Conservation (phyloP, 2,797 vertebrate species). For the Neosilurus mollespiculum region DNA sequence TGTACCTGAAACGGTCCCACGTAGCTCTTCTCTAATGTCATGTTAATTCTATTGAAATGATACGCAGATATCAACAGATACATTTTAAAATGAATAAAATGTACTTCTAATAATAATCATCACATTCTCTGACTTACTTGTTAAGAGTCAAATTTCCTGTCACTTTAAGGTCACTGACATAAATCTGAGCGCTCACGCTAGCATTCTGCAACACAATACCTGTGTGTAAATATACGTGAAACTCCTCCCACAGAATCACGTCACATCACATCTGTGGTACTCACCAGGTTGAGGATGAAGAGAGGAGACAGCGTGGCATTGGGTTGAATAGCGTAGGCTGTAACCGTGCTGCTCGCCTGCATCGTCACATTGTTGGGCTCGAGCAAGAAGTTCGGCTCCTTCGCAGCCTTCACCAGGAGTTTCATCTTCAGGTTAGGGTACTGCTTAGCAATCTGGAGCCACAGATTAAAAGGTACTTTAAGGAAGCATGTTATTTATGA, state of each 20-base stretch:
- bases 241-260: not conserved
- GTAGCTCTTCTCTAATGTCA: constrained; percentile 67
- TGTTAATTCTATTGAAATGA: constrained; percentile 61
- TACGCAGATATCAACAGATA: no score
- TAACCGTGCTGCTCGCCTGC: constrained; percentile 57
- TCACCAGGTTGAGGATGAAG: constrained; percentile 73
- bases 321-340: constrained; percentile 71
- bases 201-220: constrained; percentile 57
- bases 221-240: no score
- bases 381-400: constrained; percentile 61
- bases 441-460: constrained; percentile 64
- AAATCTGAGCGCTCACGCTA: constrained; percentile 66
- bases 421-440: constrained; percentile 74
- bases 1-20: constrained; percentile 75
- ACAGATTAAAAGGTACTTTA: not conserved
- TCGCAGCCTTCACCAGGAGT: constrained; percentile 62
- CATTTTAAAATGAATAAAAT: no score
- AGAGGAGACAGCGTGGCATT: constrained; percentile 70
- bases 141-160: constrained; percentile 67
- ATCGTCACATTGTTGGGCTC: constrained; percentile 63
- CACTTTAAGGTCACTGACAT: constrained; percentile 61
- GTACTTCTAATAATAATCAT: no score
- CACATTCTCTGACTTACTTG: constrained; percentile 58
- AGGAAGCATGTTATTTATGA: not conserved
- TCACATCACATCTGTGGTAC: constrained; percentile 28